phyloP scores from a whole-genome alignment of 2,797 vertebrate genomes.

The Ataeniobius toweri region DNA sequence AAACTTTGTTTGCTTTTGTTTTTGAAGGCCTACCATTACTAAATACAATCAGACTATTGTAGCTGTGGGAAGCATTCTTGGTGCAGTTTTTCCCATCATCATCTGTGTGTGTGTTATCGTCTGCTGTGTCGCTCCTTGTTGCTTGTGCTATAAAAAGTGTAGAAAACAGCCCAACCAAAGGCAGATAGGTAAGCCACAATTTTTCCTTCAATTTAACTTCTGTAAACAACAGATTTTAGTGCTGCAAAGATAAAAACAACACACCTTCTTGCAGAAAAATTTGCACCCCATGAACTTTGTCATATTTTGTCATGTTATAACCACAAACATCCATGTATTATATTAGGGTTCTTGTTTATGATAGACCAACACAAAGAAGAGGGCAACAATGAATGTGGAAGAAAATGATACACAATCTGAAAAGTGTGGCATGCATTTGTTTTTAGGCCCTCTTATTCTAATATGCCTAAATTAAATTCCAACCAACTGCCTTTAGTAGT shows the following conservation, averaged over 20 bases:
- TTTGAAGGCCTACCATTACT: not conserved
- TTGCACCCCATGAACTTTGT: not conserved
- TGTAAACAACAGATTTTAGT: not conserved
- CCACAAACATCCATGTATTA: not conserved
- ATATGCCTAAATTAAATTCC: not conserved
- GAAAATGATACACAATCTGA: not conserved
- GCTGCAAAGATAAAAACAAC: not conserved
- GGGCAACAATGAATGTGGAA: not conserved
- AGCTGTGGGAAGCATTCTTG: slow-evolving; percentile 13
- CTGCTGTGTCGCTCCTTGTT: slow-evolving; percentile 58
- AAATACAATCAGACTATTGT: fast-evolving
- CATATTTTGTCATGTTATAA: not conserved
- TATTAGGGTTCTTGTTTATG: not conserved
- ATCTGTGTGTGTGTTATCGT: slow-evolving; percentile 27
- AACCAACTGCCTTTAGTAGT: not conserved
- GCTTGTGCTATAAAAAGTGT: slow-evolving; percentile 47
- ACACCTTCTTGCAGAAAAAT: not conserved
- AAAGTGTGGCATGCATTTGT: not conserved
- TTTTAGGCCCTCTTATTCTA: not conserved
- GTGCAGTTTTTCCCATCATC: not conserved
- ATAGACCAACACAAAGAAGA: not conserved
- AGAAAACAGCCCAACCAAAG: not conserved
- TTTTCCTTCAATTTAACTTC: not conserved
- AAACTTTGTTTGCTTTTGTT: not conserved
- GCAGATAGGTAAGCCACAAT: slow-evolving; percentile 20